These are phyloP conservation scores for Rhopalosiphum padi DNA, from an alignment of 1,140 invertebrate genomes.

Conservation along the genomic window DNA sequence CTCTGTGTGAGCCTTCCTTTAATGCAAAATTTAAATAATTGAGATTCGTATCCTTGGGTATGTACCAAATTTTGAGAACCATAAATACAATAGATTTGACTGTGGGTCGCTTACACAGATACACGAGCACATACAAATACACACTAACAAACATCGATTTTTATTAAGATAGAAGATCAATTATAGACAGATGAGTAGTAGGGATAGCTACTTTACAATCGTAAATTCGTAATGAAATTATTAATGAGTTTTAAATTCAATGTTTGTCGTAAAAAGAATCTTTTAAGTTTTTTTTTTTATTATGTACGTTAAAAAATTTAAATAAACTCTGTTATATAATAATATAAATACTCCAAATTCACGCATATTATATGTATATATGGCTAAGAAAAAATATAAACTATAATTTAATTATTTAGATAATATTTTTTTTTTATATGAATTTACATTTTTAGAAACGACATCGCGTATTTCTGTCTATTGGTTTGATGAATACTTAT, in stretches of 20 bases:
- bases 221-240: background rate
- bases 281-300: background rate
- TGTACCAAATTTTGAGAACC: too few species aligned
- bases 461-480: background rate
- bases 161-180: background rate
- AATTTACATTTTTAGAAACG: background rate
- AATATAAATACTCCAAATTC: background rate
- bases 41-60: too few species aligned
- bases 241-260: slow-evolving; percentile 12
- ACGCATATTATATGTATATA: background rate
- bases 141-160: too few species aligned
- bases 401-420: background rate
- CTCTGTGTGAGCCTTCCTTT: too few species aligned
- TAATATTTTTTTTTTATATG: background rate
- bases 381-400: background rate
- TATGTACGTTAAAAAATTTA: background rate
- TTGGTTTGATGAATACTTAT: background rate
- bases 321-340: background rate
- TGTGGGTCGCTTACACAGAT: too few species aligned
- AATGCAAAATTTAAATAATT: too few species aligned
- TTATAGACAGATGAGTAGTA: background rate
- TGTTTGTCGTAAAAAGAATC: background rate
- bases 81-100: too few species aligned
- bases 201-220: background rate
- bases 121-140: too few species aligned